Percentiles rank a stretch among this genome's conserved stretches.
These are phyloP conservation scores for Leptarthrus brevirostris DNA, from an alignment of 2,888 invertebrate species.

Conservation along the genomic window DNA sequence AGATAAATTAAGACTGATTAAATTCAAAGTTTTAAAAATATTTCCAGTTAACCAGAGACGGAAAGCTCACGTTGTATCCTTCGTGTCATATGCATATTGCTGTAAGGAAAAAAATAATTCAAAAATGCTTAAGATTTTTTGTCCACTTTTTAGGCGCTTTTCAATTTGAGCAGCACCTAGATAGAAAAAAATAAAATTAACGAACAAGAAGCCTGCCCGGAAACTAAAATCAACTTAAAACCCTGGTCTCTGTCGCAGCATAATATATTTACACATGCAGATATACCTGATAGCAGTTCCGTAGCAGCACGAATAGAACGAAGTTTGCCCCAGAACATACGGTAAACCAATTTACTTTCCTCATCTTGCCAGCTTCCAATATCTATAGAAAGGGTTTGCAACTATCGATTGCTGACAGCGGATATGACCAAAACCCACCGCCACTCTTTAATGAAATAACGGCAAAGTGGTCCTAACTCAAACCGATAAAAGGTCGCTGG, in stretches of 20 bases:
- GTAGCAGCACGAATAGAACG: neutral
- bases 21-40: too few relatives aligned
- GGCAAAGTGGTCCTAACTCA: slow-evolving; percentile 33
- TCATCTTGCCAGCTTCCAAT: slow-evolving; percentile 1
- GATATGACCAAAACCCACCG: slow-evolving; percentile 37
- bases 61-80: too few relatives aligned
- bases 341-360: slow-evolving; percentile 32
- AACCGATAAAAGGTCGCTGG: slow-evolving; percentile 31
- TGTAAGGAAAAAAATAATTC: too few relatives aligned
- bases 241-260: slow-evolving; percentile 6
- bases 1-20: too few relatives aligned
- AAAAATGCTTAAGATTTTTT: too few relatives aligned
- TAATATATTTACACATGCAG: slow-evolving; percentile 36
- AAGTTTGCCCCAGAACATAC: slow-evolving; percentile 13
- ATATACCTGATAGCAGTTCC: neutral
- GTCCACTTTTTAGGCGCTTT: too few relatives aligned
- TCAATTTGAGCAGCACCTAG: too few relatives aligned
- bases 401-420: slow-evolving; percentile 17
- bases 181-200: neutral
- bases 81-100: too few relatives aligned
- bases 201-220: slow-evolving; percentile 7
- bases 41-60: too few relatives aligned
- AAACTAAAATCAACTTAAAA: neutral
- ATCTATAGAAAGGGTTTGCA: neutral
- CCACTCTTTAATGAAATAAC: slow-evolving; percentile 28